Percentiles rank a stretch among this genome's conserved stretches.
Evolutionary conservation across 2,797 vertebrate genomes (phyloP).

Genomic region (Cirrhinus molitorella): DNA sequence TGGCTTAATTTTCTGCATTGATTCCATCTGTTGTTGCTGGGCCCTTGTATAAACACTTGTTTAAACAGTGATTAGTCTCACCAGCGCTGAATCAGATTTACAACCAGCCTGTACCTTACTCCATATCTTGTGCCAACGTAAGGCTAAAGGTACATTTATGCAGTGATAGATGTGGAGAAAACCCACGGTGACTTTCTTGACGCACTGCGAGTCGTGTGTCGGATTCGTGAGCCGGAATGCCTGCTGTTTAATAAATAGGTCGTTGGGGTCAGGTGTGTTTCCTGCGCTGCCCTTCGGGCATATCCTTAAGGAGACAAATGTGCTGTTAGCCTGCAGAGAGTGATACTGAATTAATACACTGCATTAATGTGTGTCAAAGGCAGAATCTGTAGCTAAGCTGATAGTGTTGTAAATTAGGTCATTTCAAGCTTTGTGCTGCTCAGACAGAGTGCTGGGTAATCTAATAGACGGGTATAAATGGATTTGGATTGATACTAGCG

Average conservation of each 20-base stretch:
- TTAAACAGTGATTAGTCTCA: background rate
- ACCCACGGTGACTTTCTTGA: conserved; percentile 52
- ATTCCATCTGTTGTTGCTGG: background rate
- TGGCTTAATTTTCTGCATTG: background rate
- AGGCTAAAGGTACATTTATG: conserved; percentile 37
- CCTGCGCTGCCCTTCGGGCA: conserved; percentile 33
- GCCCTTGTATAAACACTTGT: conserved; percentile 1
- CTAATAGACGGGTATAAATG: conserved; percentile 66
- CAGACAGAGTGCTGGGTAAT: conserved; percentile 52
- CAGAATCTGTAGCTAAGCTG: conserved; percentile 58
- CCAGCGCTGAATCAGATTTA: background rate
- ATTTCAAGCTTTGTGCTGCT: conserved; percentile 51
- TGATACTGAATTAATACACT: conserved; percentile 53
- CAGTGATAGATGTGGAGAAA: conserved; percentile 2
- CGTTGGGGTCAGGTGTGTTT: conserved; percentile 56
- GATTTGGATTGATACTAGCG: conserved; percentile 66
- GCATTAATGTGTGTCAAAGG: conserved; percentile 63
- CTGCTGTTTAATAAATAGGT: conserved; percentile 59
- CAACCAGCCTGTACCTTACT: background rate
- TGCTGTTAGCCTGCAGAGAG: conserved; percentile 33
- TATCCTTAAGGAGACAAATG: conserved; percentile 32
- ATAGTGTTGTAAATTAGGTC: conserved; percentile 52
- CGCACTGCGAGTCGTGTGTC: conserved; percentile 32
- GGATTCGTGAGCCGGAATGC: conserved; percentile 50
- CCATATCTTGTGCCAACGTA: conserved; percentile 38